Conservation (phyloP, 1,140 invertebrate species). For the Brachionus sp. region DNA sequence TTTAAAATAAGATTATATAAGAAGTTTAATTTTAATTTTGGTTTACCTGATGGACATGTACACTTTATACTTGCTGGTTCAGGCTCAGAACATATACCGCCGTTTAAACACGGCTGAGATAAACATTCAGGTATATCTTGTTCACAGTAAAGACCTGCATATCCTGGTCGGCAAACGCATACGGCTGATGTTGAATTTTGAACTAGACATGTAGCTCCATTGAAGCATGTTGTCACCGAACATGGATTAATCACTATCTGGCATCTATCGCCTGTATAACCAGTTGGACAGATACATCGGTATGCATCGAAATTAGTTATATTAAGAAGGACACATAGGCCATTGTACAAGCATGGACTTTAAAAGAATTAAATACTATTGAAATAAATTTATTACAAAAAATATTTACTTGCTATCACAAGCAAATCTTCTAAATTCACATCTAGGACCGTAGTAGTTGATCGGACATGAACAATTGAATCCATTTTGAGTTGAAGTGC, state of each 20-base stretch:
- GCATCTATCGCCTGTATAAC: constrained; percentile 47
- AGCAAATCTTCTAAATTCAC: constrained; percentile 44
- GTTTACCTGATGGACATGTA: constrained; percentile 67
- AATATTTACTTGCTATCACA: constrained; percentile 32
- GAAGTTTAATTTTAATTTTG: constrained; percentile 57
- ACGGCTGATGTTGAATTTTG: constrained; percentile 18
- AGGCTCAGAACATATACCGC: constrained; percentile 45
- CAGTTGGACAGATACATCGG: constrained; percentile 48
- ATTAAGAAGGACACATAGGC: background rate
- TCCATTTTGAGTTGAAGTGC: constrained; percentile 47
- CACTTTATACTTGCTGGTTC: constrained; percentile 52
- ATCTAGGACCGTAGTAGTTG: constrained; percentile 30
- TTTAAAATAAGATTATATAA: constrained; percentile 68
- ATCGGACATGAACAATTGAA: constrained; percentile 50
- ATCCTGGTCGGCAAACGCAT: constrained; percentile 39
- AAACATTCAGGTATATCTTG: constrained; percentile 31
- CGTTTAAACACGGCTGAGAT: constrained; percentile 44
- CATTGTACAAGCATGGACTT: constrained; percentile 41
- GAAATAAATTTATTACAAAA: background rate
- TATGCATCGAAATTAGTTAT: background rate
- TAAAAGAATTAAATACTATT: background rate
- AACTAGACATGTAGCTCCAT: constrained; percentile 32
- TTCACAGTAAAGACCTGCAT: constrained; percentile 38
- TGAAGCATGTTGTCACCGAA: constrained; percentile 29
- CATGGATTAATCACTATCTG: constrained; percentile 48